Conservation (phyloP, 2,888 invertebrate species). For the Ernsta delagoae region DNA sequence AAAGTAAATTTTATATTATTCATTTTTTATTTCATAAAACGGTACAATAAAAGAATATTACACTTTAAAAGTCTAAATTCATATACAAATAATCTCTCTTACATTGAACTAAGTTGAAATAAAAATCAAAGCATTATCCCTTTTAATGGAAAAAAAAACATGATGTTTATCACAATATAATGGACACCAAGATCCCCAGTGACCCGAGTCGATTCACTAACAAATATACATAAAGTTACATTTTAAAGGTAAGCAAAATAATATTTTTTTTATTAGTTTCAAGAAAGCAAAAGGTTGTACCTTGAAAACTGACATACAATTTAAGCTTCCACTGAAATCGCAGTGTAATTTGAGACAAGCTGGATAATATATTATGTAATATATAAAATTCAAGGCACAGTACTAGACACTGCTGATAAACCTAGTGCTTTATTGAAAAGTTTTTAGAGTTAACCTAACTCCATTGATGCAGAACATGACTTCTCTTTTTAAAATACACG, state of each 20-base stretch:
- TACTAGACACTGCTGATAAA: conserved; percentile 47
- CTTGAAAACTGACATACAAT: conserved; percentile 37
- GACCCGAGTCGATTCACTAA: conserved; percentile 68
- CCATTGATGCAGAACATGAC: conserved; percentile 80
- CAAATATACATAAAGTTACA: conserved; percentile 83
- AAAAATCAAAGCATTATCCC: conserved; percentile 70
- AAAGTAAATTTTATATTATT: conserved; percentile 67
- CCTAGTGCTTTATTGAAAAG: conserved; percentile 79
- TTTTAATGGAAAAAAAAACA: conserved; percentile 74
- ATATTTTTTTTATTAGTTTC: conserved; percentile 58
- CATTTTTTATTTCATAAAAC: conserved; percentile 67
- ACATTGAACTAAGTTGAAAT: conserved; percentile 70
- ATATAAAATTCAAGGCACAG: conserved; percentile 43
- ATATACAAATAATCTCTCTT: conserved; percentile 83
- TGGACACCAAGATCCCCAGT: conserved; percentile 72
- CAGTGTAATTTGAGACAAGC: conserved; percentile 33
- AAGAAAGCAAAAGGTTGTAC: conserved; percentile 78
- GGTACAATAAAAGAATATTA: conserved; percentile 76
- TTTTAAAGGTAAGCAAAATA: conserved; percentile 67
- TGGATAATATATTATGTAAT: too few species aligned
- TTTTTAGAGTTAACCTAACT: conserved; percentile 57
- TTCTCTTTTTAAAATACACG: conserved; percentile 48
- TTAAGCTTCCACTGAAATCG: conserved; percentile 35
- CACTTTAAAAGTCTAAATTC: conserved; percentile 76
- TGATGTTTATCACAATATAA: conserved; percentile 83